These are phyloP conservation scores for Nibea coibor DNA, from an alignment of 2,113 vertebrate genomes.

Conservation along the genomic window DNA sequence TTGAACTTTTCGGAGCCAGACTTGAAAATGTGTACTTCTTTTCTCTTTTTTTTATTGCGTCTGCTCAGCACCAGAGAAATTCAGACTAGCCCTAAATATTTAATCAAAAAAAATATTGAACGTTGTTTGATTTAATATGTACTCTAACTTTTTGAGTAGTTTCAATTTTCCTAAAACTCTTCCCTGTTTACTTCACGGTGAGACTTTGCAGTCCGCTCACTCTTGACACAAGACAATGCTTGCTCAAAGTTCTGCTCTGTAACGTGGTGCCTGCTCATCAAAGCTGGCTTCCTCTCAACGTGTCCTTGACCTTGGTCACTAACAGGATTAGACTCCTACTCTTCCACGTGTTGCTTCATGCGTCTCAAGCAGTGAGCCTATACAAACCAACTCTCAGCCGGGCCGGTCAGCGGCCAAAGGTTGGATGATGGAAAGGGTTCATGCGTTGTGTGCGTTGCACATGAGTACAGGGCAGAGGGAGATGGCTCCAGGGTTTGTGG, in stretches of 20 bases:
- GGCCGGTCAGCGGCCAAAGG: slow-evolving; percentile 11
- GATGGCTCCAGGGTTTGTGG: slow-evolving; percentile 30
- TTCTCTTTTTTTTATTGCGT: not conserved
- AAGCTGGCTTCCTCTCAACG: slow-evolving; percentile 49
- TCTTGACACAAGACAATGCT: not conserved
- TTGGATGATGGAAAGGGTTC: not conserved
- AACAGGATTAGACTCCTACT: slow-evolving; percentile 81
- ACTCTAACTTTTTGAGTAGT: not conserved
- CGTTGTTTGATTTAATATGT: not conserved
- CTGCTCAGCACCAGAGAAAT: not conserved
- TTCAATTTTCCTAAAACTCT: not conserved
- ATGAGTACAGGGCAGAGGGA: slow-evolving; percentile 14
- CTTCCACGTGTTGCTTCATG: slow-evolving; percentile 70
- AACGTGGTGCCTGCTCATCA: slow-evolving; percentile 50
- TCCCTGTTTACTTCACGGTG: not conserved
- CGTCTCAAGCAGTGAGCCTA: slow-evolving; percentile 63
- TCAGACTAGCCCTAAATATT: not conserved
- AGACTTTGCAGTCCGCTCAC: not conserved
- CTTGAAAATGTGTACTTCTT: not conserved
- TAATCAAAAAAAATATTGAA: not conserved
- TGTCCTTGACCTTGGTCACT: slow-evolving; percentile 80
- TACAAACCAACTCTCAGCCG: slow-evolving; percentile 32
- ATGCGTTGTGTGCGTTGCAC: slow-evolving; percentile 15
- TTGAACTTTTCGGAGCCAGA: not conserved
- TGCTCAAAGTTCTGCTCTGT: slow-evolving; percentile 20